Base-by-base conservation (phyloP, 2,888 invertebrate genomes). In the Synergus itoensis region DNA sequence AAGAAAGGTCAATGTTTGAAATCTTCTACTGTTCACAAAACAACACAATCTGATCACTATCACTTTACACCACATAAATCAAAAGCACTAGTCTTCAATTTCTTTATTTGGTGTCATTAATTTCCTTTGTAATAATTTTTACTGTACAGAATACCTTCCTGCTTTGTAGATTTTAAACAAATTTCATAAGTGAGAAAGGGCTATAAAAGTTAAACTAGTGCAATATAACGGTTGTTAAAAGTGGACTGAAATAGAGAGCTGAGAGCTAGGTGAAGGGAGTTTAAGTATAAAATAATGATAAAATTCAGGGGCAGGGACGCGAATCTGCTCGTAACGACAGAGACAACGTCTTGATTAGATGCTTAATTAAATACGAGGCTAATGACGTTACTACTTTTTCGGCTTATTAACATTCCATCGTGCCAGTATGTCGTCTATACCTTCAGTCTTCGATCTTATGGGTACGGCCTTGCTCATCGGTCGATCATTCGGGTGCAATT, bases 351-450 rank as follows among this genome's bases (percentile, higher is more conserved):
- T 45, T 53, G 48, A 36, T 73, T 73, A 48, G 69, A 28, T 9
- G 48, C 53, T 36, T 73, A 53, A 73, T 48, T 53, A 73, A 73
- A 73, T 73, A 36, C 48, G 53, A 53, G 73, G 36, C 53, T 73
- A 73, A 73, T 73, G 73, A 28, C 28, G 48, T 48, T 53, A 21
- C 45, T 64, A 53, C 62, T 75, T 81, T n/a, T 43, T 76, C 4
- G 77, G 69, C 41, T 80, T 85, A 43, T 77, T 79, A 45, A 87
- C 81, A 77, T 87, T 87, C 86, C 87, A 85, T 69, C 82, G 81
- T 9, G 73, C 76, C 64, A 85, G 75, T 64, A 86, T 88, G 43
- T 86, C 85, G 12, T 84, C 78, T 41, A 85, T 78, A 76, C 82
- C 82, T n/a, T 69, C 18, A 69, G 81, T 81, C 43, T 83, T 73